phyloP scores from a whole-genome alignment of 2,888 invertebrate genomes.

The Euproctis similis region DNA sequence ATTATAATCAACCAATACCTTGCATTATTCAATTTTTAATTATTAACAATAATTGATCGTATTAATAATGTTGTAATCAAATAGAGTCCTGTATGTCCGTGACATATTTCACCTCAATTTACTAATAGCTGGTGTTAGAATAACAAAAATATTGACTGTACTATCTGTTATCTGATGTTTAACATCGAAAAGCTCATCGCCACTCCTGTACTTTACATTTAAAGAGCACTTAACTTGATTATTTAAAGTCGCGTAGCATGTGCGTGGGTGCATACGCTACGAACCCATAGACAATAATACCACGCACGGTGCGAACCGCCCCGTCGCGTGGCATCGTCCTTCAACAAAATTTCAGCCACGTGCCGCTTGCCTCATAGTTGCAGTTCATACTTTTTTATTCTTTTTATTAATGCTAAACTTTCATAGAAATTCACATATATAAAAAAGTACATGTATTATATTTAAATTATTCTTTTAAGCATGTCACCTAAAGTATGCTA shows the following conservation, averaged over 20 bases:
- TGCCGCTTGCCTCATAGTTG: conserved; percentile 43
- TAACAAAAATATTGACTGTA: conserved; percentile 23
- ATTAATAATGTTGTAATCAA: too few relatives aligned
- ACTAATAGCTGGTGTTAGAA: conserved; percentile 54
- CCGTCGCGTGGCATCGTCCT: conserved; percentile 33
- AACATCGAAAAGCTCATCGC: conserved; percentile 62
- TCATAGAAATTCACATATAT: too few relatives aligned
- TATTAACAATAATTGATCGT: too few relatives aligned
- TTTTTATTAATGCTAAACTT: neutral
- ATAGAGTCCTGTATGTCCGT: too few relatives aligned
- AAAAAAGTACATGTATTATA: neutral
- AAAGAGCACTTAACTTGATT: conserved; percentile 76
- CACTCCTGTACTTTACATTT: conserved; percentile 42
- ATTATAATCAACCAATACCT: too few relatives aligned
- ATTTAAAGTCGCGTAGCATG: conserved; percentile 51
- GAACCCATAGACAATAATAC: conserved; percentile 25
- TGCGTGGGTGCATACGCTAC: conserved; percentile 28
- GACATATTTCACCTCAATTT: too few relatives aligned
- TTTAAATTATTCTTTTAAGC: too few relatives aligned
- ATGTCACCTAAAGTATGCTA: too few relatives aligned
- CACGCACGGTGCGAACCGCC: conserved; percentile 18
- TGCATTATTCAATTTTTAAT: too few relatives aligned
- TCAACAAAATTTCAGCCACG: conserved; percentile 48
- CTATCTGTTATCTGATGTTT: conserved; percentile 41
- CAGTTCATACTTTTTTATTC: conserved; percentile 21